Evolutionary conservation across 2,888 invertebrate species (phyloP).

Genomic region (Mellilla xanthometata): DNA sequence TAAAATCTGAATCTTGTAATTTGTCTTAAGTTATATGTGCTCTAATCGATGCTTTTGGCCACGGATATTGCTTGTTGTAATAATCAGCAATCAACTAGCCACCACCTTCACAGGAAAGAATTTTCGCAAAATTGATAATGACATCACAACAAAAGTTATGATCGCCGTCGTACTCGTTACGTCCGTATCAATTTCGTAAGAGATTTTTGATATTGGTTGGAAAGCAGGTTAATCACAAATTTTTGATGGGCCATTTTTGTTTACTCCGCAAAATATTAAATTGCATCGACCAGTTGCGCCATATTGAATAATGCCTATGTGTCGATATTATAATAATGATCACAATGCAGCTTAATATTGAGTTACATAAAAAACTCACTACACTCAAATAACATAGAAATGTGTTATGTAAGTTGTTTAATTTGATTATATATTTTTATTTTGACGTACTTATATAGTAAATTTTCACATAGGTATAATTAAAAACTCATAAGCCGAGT

Average conservation of each 20-base stretch:
- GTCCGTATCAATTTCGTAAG: conserved; percentile 13
- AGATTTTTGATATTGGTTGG: conserved; percentile 21
- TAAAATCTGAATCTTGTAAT: not conserved
- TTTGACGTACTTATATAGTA: too few species aligned
- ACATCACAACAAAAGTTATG: conserved; percentile 12
- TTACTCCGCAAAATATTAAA: conserved; percentile 18
- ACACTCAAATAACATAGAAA: conserved; percentile 33
- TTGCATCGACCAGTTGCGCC: conserved; percentile 20
- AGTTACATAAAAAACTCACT: conserved; percentile 20
- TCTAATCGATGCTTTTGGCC: conserved; percentile 1
- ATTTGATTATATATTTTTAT: conserved; percentile 37
- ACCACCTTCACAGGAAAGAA: not conserved
- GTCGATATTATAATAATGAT: conserved; percentile 50
- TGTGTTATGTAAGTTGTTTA: conserved; percentile 43
- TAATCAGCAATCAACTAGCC: not conserved
- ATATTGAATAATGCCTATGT: conserved; percentile 21
- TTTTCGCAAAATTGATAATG: conserved; percentile 11
- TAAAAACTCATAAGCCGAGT: conserved; percentile 36
- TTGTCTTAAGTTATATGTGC: not conserved
- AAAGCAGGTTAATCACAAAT: conserved; percentile 21
- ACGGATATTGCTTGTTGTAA: not conserved
- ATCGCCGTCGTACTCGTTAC: conserved; percentile 11
- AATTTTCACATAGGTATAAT: too few species aligned
- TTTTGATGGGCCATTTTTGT: conserved; percentile 17
- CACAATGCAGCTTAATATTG: conserved; percentile 30